A percentile compares a stretch with the other conserved stretches of the same genome.
phyloP scores from a whole-genome alignment of 2,888 invertebrate species.

The Megastigmus dorsalis region DNA sequence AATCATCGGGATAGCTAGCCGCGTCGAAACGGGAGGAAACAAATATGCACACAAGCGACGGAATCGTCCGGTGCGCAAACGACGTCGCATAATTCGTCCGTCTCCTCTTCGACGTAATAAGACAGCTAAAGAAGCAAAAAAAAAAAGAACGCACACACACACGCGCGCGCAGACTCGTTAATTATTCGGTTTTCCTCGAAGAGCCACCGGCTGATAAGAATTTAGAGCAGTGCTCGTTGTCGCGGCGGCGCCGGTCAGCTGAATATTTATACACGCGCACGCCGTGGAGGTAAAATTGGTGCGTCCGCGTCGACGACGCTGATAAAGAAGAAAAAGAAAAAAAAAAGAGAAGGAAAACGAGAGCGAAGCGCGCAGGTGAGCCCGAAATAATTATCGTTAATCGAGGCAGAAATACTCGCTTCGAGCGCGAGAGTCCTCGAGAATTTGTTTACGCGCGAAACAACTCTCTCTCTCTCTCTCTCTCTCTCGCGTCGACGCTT shows the following conservation, averaged over 20 bases:
- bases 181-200: slow-evolving; percentile 50
- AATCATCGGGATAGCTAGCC: too few species aligned
- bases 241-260: slow-evolving; percentile 5
- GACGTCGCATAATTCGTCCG: background rate
- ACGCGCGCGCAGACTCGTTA: slow-evolving; percentile 29
- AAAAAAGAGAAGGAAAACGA: background rate
- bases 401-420: slow-evolving; percentile 20
- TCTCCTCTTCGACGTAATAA: background rate
- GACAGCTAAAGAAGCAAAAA: slow-evolving; percentile 4
- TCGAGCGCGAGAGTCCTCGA: slow-evolving; percentile 30
- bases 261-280: slow-evolving; percentile 35
- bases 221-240: slow-evolving; percentile 48
- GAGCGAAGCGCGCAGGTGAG: slow-evolving; percentile 12
- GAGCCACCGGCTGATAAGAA: slow-evolving; percentile 44
- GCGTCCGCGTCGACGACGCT: background rate
- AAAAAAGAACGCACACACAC: too few species aligned
- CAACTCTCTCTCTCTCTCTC: background rate
- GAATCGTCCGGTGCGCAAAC: background rate
- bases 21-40: background rate
- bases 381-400: slow-evolving; percentile 49
- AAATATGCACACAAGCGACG: background rate
- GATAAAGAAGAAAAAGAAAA: slow-evolving; percentile 36
- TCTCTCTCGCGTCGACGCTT: too few species aligned
- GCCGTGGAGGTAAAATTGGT: slow-evolving; percentile 29
- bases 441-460: slow-evolving; percentile 49